A percentile compares a stretch with the other conserved stretches of the same genome.
phyloP scores from a whole-genome alignment of 2,888 invertebrate species.

The Hydrotaea cyrtoneurina region DNA sequence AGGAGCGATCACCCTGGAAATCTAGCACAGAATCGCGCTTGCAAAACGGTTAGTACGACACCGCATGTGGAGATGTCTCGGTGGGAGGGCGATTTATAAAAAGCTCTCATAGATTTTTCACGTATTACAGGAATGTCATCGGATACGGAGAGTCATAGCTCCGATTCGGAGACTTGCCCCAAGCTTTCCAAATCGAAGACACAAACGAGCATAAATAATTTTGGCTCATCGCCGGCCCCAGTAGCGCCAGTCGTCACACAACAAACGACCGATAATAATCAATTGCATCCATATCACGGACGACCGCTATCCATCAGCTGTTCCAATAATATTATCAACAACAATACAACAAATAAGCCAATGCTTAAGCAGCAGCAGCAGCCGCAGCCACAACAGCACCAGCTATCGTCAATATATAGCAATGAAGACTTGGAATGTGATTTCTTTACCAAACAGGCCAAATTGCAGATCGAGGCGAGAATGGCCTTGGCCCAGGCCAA shows the following conservation, averaged over 20 bases:
- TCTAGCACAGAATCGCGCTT: slow-evolving; percentile 91
- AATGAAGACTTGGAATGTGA: slow-evolving; percentile 86
- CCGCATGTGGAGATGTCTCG: background rate
- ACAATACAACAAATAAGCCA: slow-evolving; percentile 45
- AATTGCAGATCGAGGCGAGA: slow-evolving; percentile 92
- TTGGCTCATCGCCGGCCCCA: slow-evolving; percentile 43
- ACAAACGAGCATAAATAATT: slow-evolving; percentile 64
- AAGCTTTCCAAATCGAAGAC: slow-evolving; percentile 74
- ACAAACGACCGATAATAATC: slow-evolving; percentile 61
- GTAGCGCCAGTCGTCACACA: slow-evolving; percentile 31
- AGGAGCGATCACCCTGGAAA: slow-evolving; percentile 88
- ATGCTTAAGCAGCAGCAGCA: slow-evolving; percentile 52
- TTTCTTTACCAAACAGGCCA: slow-evolving; percentile 90
- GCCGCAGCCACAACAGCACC: slow-evolving; percentile 58
- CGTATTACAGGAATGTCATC: slow-evolving; percentile 88
- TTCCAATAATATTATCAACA: slow-evolving; percentile 68
- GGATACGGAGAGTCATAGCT: slow-evolving; percentile 88
- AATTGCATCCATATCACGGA: slow-evolving; percentile 73
- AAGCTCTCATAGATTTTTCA: slow-evolving; percentile 94
- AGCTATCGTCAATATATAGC: slow-evolving; percentile 81
- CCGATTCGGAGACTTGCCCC: slow-evolving; percentile 85
- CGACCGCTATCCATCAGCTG: slow-evolving; percentile 73
- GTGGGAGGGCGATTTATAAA: slow-evolving; percentile 80
- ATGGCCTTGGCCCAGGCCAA: slow-evolving; percentile 94
- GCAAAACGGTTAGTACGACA: slow-evolving; percentile 48